Conservation (phyloP, 2,888 invertebrate species). For the Drosophila birchii region DNA sequence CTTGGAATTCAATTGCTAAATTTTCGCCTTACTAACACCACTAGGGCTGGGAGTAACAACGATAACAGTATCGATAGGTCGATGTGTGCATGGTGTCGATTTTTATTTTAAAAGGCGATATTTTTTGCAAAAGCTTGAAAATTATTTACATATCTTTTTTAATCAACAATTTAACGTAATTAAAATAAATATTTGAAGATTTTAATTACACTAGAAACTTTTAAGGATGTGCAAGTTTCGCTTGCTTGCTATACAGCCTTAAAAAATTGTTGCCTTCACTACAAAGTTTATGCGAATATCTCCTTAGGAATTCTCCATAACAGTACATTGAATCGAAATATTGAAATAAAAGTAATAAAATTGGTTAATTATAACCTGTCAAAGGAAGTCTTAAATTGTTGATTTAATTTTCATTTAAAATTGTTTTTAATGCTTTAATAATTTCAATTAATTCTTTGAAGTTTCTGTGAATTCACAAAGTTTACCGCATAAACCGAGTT, state of each 20-base stretch:
- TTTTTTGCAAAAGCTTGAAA: background rate
- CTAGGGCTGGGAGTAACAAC: constrained; percentile 3
- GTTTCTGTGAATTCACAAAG: background rate
- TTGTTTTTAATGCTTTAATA: background rate
- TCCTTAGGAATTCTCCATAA: background rate
- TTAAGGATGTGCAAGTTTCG: background rate
- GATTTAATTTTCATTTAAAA: background rate
- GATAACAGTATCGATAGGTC: background rate
- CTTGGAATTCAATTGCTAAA: constrained; percentile 23
- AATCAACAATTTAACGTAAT: background rate
- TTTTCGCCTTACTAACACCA: constrained; percentile 20
- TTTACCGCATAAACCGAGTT: background rate
- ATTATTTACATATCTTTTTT: background rate
- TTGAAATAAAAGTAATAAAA: too few relatives aligned
- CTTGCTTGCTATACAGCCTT: background rate
- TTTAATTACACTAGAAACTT: too few relatives aligned
- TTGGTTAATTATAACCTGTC: background rate
- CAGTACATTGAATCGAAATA: background rate
- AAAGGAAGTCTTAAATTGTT: background rate
- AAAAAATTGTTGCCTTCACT: background rate
- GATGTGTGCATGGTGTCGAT: background rate
- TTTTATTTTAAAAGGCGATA: background rate
- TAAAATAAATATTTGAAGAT: background rate
- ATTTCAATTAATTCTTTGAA: background rate
- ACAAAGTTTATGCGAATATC: background rate